Evolutionary conservation across 2,797 vertebrate genomes (phyloP), one percentile per base, ranked within the genome.

Genomic region (Liasis olivaceus): DNA sequence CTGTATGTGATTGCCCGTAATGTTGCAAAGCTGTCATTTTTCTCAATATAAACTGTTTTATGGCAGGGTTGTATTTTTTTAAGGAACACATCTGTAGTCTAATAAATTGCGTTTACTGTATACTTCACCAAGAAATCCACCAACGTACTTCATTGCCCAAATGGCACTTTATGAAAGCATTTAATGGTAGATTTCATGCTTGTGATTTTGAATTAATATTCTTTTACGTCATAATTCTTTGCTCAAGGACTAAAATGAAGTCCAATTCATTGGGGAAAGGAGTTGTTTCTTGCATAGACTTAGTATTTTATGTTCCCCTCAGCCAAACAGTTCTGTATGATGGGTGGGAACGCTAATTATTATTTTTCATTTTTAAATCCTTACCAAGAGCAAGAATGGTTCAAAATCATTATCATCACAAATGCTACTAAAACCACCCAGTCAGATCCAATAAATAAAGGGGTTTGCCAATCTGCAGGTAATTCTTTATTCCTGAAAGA

Each of bases 101-200:
- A 95, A 94, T 85, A 95, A 94, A 93, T 87, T 92, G 92, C 13
- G 92, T 22, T 93, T 94, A 94, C 0, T 93, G 58, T 36, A 93
- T 60, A 93, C 94, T 42, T 77, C 89, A 93, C 58, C 91, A 0
- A 93, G 51, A 90, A n/a, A 47, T 84, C 31, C 8, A 84, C 5
- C 24, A 93, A 36, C 31, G 26, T 17, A 88, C 36, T 91, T 92
- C 85, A 90, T 58, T 77, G 77, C 88, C 60, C 89, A 94, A 95
- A 90, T n/a, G 4, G 31, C 66, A 72, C 47, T 85, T 85, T 91
- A 90, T 90, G 63, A 42, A 77, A 28, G 64, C 51, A 94, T 94
- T 93, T 13, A 94, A 93, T 93, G 12, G 77, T 22, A 92, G 77
- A 87, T 91, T 93, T 90, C 69, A 14, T 2, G 62, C 90, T 88